These are phyloP conservation scores for Geopemphigus sp. DNA, from an alignment of 1,140 invertebrate species.

Conservation along the genomic window DNA sequence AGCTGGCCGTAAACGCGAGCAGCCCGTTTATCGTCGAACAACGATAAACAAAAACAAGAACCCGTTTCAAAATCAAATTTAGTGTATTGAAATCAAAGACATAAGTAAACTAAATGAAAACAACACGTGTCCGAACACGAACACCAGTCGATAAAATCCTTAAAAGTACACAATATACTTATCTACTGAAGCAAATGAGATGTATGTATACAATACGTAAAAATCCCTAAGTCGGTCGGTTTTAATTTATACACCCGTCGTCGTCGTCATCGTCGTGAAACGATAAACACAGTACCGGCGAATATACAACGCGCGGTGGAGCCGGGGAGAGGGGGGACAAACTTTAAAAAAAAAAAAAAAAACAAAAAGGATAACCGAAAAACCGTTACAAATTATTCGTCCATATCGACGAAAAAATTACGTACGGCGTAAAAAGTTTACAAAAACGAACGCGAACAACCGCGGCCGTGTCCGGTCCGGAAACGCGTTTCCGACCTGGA, in stretches of 20 bases:
- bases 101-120: slow-evolving; percentile 44
- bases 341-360: neutral
- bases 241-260: too few relatives aligned
- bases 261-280: too few relatives aligned
- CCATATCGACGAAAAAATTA: too few relatives aligned
- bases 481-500: too few relatives aligned
- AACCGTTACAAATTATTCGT: neutral
- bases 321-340: too few relatives aligned
- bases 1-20: too few relatives aligned
- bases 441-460: too few relatives aligned
- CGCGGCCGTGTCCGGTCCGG: too few relatives aligned
- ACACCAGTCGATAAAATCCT: slow-evolving; percentile 40
- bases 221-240: slow-evolving; percentile 1
- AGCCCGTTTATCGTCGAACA: too few relatives aligned
- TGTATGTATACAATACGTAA: slow-evolving; percentile 33
- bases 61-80: slow-evolving; percentile 37
- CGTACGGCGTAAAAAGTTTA: neutral
- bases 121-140: slow-evolving; percentile 32
- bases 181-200: slow-evolving; percentile 46
- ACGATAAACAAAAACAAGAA: neutral
- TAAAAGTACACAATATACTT: slow-evolving; percentile 38
- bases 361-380: slow-evolving; percentile 1
- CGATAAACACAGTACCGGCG: too few relatives aligned
- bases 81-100: slow-evolving; percentile 48
- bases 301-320: too few relatives aligned